phyloP scores from a whole-genome alignment of 2,113 vertebrate genomes.

The Noturus placidus region DNA sequence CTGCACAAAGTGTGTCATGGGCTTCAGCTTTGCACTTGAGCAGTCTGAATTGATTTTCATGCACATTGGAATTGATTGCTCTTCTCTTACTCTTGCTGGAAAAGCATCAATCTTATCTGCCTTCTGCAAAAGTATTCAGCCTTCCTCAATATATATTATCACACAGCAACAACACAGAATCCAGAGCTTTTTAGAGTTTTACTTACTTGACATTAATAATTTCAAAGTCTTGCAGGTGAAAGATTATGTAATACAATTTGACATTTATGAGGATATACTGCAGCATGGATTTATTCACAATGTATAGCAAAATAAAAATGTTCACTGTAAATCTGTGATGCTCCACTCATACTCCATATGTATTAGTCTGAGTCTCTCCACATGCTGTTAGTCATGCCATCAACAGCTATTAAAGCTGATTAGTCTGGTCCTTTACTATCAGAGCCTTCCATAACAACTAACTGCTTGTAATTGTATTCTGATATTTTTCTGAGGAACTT shows the following conservation, averaged over 20 bases:
- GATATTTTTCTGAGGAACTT: neutral
- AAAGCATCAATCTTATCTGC: slow-evolving; percentile 17
- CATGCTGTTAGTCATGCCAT: neutral
- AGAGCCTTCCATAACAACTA: slow-evolving; percentile 5
- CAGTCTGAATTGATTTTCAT: slow-evolving; percentile 5
- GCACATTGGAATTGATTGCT: slow-evolving; percentile 16
- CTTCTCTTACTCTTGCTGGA: slow-evolving; percentile 12
- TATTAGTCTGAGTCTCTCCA: neutral
- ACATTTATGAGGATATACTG: neutral
- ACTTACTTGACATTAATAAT: slow-evolving; percentile 5
- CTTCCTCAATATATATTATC: slow-evolving; percentile 10
- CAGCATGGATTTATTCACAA: neutral
- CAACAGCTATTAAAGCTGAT: slow-evolving; percentile 23
- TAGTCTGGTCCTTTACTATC: neutral
- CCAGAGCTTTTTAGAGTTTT: slow-evolving; percentile 1
- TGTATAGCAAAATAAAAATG: neutral
- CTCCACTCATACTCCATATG: neutral
- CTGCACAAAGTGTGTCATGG: slow-evolving; percentile 1
- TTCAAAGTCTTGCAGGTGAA: neutral
- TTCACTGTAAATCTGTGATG: neutral
- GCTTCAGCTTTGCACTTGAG: slow-evolving; percentile 6
- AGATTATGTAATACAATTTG: neutral
- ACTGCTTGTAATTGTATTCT: neutral
- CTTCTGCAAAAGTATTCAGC: slow-evolving; percentile 12
- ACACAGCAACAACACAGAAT: neutral